Base-by-base conservation (phyloP, 2,888 invertebrate species). In the Graphium colonna region DNA sequence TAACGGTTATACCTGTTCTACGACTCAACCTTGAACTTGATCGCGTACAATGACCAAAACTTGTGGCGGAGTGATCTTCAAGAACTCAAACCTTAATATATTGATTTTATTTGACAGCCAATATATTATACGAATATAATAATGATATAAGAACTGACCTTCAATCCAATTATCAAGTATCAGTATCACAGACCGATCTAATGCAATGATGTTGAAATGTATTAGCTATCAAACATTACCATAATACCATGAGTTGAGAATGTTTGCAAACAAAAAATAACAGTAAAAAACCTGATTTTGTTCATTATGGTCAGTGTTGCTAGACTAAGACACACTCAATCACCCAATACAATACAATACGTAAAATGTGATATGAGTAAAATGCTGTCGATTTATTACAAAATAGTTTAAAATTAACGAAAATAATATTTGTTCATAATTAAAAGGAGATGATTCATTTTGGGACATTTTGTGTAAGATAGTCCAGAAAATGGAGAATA, bases 21-120 rank as follows among this genome's bases (percentile, higher is more conserved):
- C 59, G 18, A 57, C 39, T 33, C 45, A 65, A 67, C 77, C 78
- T 77, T 77, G 77, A 76, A 71, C 75, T 76, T 75, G 75, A 48
- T 57, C 65, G 60, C 59, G 66, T 70, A 65, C 70, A 68, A 63
- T 62, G 57, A 60, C 57, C 54, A 51, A 43, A 38, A 39, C 28
- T 48, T 40, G 28, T 52, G 3, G n/a, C n/a, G n/a, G n/a, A 31
- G 3, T 31, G 9, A 31, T 7, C 8, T 31, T 7, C 8, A 31
- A 31, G 31, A 31, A 31, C 3, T 31, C 8, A 31, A 31, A 31
- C 1, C 8, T 31, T 9, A 31, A 5, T 21, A 21, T 5, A 45
- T 28, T 39, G 5, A 10, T 42, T 45, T 46, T 40, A 31, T 41
- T 18, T 46, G 46, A 36, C 21, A 52, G 40, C 13, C 28, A 38